Percentiles rank a stretch among this genome's conserved stretches.
Conservation (phyloP, 2,797 vertebrate genomes). For the Mormyrops boulengeri region DNA sequence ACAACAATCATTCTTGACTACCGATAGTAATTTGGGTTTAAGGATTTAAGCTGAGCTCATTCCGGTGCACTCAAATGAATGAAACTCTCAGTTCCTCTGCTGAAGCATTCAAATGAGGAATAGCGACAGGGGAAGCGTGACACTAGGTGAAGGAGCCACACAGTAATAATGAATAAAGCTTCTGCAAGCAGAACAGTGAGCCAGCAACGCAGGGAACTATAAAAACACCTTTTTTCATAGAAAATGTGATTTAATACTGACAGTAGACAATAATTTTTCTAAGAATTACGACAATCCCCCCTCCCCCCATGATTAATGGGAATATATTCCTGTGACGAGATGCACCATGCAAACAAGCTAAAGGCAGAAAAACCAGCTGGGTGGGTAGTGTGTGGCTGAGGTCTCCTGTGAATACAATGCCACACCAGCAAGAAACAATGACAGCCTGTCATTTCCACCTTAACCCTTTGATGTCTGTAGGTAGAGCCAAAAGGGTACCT, state of each 20-base stretch:
- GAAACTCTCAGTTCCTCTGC: not conserved
- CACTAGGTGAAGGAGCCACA: not conserved
- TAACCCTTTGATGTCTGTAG: not conserved
- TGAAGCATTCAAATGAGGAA: not conserved
- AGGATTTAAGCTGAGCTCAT: not conserved
- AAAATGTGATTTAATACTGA: not conserved
- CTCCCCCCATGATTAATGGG: not conserved
- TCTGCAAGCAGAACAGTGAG: not conserved
- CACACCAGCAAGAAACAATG: not conserved
- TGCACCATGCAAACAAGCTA: not conserved
- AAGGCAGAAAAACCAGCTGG: constrained; percentile 17
- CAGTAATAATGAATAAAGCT: not conserved
- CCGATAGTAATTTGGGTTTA: not conserved
- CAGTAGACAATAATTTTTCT: not conserved
- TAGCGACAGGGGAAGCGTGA: not conserved
- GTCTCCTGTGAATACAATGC: not conserved
- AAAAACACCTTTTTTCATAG: not conserved
- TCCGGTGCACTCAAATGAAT: not conserved
- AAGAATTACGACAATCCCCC: not conserved
- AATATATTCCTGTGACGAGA: not conserved
- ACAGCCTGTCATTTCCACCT: not conserved
- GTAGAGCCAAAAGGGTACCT: not conserved
- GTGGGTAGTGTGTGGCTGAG: not conserved
- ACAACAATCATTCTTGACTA: not conserved
- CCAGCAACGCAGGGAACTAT: not conserved